Evolutionary conservation across 2,113 vertebrate species (phyloP), one percentile per base, ranked within the genome.

Genomic region (Syngnathoides biaculeatus): DNA sequence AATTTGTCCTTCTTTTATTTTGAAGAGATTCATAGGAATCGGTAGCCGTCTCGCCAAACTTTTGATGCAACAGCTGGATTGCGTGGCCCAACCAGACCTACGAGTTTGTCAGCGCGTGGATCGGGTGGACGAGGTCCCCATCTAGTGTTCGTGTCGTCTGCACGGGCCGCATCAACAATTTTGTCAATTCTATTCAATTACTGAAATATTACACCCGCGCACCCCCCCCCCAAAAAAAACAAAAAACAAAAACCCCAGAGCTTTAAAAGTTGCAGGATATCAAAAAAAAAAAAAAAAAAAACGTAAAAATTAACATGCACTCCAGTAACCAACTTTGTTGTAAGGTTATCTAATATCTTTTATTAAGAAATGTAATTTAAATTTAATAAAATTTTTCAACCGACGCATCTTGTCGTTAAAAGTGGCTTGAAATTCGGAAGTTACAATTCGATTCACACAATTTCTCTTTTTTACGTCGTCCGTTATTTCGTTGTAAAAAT

Each of bases 21-120:
- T 75, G 80, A 81, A 79, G 19, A 22, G 2, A 2, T 0, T 0
- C 20, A 60, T 9, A 8, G 26, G 1, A 15, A 15, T 11, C 42
- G 9, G 20, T 56, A 3, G 20, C 26, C 1, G 45, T 55, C 17
- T 26, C 22, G 1, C 42, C 20, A 1, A 69, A 66, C 66, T 82
- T 82, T 35, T 74, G 56, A 67, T 52, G 45, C 20, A 50, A 70
- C 84, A 81, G 72, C 71, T 77, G 73, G 73, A 80, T 73, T 40
- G 69, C 65, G 48, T 69, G 30, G 56, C 48, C 35, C 65, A 47
- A 43, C 30, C 43, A 61, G 42, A 63, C 64, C 57, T 72, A 66
- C 53, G 8, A 60, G 64, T 68, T n/a, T 47, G 26, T 62, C 13
- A 12, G 43, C 27, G 24, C 6, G 8, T 39, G 58, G 35, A 61